Base-by-base conservation (phyloP, 2,113 vertebrate genomes). In the Toxotes chatareus region DNA sequence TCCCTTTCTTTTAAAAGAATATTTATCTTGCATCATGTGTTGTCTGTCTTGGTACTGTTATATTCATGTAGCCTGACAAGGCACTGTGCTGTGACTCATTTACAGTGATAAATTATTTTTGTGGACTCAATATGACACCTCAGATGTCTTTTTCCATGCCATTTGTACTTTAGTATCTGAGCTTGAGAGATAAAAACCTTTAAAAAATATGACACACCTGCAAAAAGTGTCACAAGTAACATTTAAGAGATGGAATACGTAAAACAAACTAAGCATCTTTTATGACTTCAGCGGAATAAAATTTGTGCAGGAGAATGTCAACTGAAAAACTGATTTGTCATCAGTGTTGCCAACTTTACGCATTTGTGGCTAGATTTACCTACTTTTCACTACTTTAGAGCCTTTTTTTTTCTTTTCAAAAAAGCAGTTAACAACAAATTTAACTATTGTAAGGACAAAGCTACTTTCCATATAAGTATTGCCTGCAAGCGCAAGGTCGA, bases 251-350 rank as follows among this genome's bases (percentile, higher is more conserved):
- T 42, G 2, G 19, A 38, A 32, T 27, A 36, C 34, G 17, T 11
- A 56, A 65, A 40, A 56, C 31, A 56, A 27, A 36, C 34, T 27
- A 36, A 51, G 57, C 14, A 57, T 64, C 21, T 64, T 76, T 4
- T 63, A 14, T 56, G 11, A 67, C 36, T 72, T 75, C 34, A 42
- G 42, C 46, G 36, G 44, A 55, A 51, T 53, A 23, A 4, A 14
- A 67, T 66, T 13, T 66, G 9, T 60, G 59, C 44, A 57, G 23
- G 11, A 60, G 2, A 69, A 70, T 23, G 7, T 82, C 61, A 74
- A 40, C 3, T 57, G 14, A 72, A 14, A 70, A 71, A 57, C 7
- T 0, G 5, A 55, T 70, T 80, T 27, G 27, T 27, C 27, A 27
- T 27, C 27, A 27, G 27, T 27, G 27, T 27, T 27, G 27, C 27